Evolutionary conservation across 2,113 vertebrate genomes (phyloP).

Genomic region (Tetrao urogallus): DNA sequence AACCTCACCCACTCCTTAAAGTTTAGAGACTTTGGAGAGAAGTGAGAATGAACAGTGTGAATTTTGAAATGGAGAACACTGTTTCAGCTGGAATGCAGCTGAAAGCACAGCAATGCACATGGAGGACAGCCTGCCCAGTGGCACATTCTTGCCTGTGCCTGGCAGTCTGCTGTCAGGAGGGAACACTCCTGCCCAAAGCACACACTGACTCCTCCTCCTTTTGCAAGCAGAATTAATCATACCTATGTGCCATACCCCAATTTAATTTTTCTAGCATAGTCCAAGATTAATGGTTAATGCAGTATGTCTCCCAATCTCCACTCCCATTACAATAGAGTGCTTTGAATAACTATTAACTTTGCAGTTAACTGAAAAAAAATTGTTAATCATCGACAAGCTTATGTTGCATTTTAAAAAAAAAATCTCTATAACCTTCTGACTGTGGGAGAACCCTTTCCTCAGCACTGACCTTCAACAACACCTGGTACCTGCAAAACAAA

Average conservation of each 20-base stretch:
- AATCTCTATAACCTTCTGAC: conserved; percentile 61
- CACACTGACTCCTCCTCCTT: conserved; percentile 41
- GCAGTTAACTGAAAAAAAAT: conserved; percentile 72
- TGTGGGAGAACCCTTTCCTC: conserved; percentile 52
- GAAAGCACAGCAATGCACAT: neutral
- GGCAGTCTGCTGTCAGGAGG: neutral
- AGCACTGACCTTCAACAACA: conserved; percentile 71
- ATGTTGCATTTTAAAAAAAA: conserved; percentile 69
- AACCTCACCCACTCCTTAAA: neutral
- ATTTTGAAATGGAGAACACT: neutral
- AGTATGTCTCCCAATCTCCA: conserved; percentile 51
- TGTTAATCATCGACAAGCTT: conserved; percentile 78
- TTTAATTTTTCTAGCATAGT: conserved; percentile 69
- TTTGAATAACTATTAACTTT: conserved; percentile 79
- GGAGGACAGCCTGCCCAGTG: neutral
- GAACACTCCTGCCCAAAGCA: neutral
- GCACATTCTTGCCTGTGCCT: neutral
- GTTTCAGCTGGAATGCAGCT: neutral
- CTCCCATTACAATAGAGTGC: conserved; percentile 64
- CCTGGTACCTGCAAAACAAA: conserved; percentile 61
- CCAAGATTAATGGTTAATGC: conserved; percentile 76
- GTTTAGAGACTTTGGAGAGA: neutral
- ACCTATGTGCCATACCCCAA: conserved; percentile 63
- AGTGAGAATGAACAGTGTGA: neutral
- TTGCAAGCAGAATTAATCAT: conserved; percentile 65